Base-by-base conservation (phyloP, 2,888 invertebrate species). In the Amblyteles armatorius region DNA sequence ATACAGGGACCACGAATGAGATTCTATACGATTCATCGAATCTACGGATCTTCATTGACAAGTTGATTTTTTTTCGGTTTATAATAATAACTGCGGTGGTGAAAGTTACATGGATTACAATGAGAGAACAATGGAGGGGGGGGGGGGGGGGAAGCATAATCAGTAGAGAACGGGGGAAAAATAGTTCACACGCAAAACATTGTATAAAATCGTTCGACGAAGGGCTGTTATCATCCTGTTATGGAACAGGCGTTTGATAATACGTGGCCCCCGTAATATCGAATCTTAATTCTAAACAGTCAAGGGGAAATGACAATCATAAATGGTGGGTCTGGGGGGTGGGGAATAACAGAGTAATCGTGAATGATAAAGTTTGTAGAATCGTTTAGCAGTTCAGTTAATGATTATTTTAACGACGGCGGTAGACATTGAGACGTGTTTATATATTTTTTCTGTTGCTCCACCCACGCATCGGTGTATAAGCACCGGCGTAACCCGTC, bases 1-100 rank as follows among this genome's bases (percentile, higher is more conserved):
- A 26, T 82, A 78, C 81, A 84, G 84, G 74, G 84, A 76, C 81
- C 81, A 79, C 73, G 55, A 76, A 65, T 74, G 71, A 73, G 60
- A 73, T 63, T 73, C 11, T 67, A 50, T 50, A 19, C 19, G 50
- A 40, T 55, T 65, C 69, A 60, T 57, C 44, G 77, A 76, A 26
- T 63, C n/a, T 63, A 63, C 63, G 6, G 33, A 16, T 63, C 33
- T 63, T 63, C 63, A 63, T 63, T 63, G 55, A 69, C 68, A 50
- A 83, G 44, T 68, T 60, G 65, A 69, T 74, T 74, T 76, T 57
- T 16, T 48, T 16, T 16, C 44, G 1, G 13, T 48, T 81, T 52
- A 55, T 22, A 65, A 40, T 78, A 63, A 80, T 13, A 65, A 76
- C 65, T 60, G 40, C 68, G 26, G 65, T 65, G 65, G 63, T 77